These are phyloP conservation scores for Sigmodon hispidus DNA, from an alignment of 2,113 vertebrate genomes.

Conservation along the genomic window DNA sequence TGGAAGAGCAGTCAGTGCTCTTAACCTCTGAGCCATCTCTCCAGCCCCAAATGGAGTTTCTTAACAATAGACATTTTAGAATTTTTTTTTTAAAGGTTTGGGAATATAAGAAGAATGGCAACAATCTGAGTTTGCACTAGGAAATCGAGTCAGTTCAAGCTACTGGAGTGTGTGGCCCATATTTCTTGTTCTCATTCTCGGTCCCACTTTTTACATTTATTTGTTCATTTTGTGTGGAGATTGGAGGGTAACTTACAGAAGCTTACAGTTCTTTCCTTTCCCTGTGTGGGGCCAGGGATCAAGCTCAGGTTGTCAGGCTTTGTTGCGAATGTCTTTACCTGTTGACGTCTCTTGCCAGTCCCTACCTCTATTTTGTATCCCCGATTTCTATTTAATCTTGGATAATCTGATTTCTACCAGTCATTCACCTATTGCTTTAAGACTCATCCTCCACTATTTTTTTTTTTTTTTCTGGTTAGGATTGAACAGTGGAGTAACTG, in stretches of 20 bases:
- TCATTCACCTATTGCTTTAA: not conserved
- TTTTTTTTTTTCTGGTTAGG: not conserved
- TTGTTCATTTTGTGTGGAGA: not conserved
- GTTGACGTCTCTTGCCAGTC: too few species aligned
- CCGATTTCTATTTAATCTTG: not conserved
- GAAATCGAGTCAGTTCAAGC: not conserved
- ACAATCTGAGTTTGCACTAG: not conserved
- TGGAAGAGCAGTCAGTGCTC: too few species aligned
- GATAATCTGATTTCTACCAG: not conserved
- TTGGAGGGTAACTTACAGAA: not conserved
- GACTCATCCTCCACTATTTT: not conserved
- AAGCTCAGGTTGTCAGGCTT: not conserved
- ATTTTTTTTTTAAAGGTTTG: not conserved
- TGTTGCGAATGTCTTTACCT: too few species aligned
- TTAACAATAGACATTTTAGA: not conserved
- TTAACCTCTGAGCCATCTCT: too few species aligned
- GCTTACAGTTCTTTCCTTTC: not conserved
- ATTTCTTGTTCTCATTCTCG: not conserved
- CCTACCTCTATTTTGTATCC: not conserved
- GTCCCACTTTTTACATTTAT: fast-evolving
- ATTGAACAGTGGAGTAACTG: not conserved
- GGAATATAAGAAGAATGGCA: not conserved
- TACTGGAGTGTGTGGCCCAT: not conserved
- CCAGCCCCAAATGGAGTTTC: constrained; percentile 16
- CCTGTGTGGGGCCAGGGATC: not conserved